Percentiles rank a stretch among this genome's conserved stretches.
Evolutionary conservation across 2,113 vertebrate genomes (phyloP).

Genomic region (Puma concolor): DNA sequence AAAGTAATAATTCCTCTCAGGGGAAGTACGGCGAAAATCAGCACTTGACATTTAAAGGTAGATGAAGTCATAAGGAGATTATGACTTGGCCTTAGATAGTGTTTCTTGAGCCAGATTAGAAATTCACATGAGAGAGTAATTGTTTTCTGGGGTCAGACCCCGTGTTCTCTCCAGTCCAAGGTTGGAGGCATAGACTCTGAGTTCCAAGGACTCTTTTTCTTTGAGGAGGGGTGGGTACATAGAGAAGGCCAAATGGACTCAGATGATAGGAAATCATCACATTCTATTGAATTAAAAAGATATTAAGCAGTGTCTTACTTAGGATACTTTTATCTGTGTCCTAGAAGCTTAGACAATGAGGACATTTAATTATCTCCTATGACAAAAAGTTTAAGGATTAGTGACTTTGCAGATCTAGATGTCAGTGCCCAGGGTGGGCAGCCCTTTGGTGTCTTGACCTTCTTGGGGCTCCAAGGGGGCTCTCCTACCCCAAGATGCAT

Average conservation of each 20-base stretch:
- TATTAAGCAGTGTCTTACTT: not conserved
- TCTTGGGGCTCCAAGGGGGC: not conserved
- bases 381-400: not conserved
- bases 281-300: not conserved
- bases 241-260: not conserved
- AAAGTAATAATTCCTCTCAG: slow-evolving; percentile 50
- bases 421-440: fast-evolving
- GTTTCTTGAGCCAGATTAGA: slow-evolving; percentile 55
- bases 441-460: not conserved
- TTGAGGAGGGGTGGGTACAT: no score
- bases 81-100: slow-evolving; percentile 50
- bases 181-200: not conserved
- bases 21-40: not conserved
- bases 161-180: not conserved
- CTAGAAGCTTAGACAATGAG: not conserved
- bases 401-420: not conserved
- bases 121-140: slow-evolving; percentile 26
- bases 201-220: not conserved
- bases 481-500: not conserved
- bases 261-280: not conserved
- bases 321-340: not conserved
- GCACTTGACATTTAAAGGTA: slow-evolving; percentile 71
- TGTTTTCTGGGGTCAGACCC: not conserved
- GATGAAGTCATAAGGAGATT: slow-evolving; percentile 65
- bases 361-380: not conserved